These are phyloP conservation scores for Heterocephalus glaber DNA, from an alignment of 2,113 vertebrate species.

Conservation along the genomic window DNA sequence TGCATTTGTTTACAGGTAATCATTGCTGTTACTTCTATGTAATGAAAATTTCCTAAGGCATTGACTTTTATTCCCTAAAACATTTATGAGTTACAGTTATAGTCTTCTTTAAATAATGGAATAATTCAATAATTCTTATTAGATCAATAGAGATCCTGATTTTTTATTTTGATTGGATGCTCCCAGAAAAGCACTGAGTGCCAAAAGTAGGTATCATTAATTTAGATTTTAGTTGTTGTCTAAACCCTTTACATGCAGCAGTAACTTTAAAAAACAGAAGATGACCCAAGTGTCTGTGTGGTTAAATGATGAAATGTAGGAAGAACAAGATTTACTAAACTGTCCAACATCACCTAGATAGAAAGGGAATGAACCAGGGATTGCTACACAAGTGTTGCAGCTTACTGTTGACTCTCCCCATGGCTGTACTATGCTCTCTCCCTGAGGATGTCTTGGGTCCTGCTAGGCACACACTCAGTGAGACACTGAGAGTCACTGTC, in stretches of 20 bases:
- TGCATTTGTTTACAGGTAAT: neutral
- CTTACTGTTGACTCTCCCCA: neutral
- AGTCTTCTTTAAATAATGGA: neutral
- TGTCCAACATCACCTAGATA: no score
- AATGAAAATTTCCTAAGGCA: neutral
- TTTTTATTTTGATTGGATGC: neutral
- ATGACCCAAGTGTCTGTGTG: neutral
- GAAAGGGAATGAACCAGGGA: no score
- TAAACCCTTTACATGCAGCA: neutral
- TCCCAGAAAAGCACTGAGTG: neutral
- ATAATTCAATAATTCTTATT: neutral
- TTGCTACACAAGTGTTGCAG: neutral
- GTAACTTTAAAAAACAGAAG: neutral
- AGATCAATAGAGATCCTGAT: neutral
- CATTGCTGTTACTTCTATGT: neutral
- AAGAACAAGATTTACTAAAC: neutral
- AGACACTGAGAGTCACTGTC: neutral
- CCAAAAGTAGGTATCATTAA: neutral
- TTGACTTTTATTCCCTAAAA: neutral
- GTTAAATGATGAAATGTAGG: neutral
- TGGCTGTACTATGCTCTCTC: neutral
- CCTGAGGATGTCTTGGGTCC: neutral
- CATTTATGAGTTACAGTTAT: neutral
- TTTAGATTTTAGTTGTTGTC: neutral
- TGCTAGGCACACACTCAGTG: neutral